These are phyloP conservation scores for Drosophila lutescens DNA, from an alignment of 2,888 invertebrate genomes.

Conservation along the genomic window DNA sequence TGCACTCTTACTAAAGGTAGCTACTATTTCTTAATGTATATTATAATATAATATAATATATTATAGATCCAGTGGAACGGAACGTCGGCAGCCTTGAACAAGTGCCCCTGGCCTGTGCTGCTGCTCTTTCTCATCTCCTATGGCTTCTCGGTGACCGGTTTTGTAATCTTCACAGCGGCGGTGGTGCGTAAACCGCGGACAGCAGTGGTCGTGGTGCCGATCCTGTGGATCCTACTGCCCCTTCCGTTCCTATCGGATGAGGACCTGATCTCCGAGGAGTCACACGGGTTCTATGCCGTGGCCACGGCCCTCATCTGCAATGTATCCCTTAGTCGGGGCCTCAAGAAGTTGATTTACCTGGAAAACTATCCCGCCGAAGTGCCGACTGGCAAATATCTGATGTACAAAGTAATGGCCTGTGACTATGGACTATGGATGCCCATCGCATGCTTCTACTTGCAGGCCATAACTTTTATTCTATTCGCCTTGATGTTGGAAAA, in stretches of 20 bases:
- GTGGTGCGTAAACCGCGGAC: conserved; percentile 33
- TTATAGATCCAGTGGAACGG: conserved; percentile 41
- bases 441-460: conserved; percentile 41
- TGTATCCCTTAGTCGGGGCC: conserved; percentile 52
- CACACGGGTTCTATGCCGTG: not conserved
- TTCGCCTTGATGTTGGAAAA: conserved; percentile 20
- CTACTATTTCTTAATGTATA: no score
- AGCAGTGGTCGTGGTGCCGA: conserved; percentile 45
- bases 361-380: conserved; percentile 6
- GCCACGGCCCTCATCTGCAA: conserved; percentile 48
- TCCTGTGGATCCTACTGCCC: conserved; percentile 50
- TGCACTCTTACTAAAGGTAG: conserved; percentile 49
- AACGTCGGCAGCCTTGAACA: conserved; percentile 8
- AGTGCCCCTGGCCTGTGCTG: conserved; percentile 45
- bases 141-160: conserved; percentile 37
- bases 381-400: conserved; percentile 20
- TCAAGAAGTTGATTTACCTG: conserved; percentile 33
- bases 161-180: conserved; percentile 40
- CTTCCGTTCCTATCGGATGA: conserved; percentile 47
- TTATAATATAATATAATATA: no score
- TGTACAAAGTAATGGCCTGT: not conserved
- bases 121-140: conserved; percentile 48
- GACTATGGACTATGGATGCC: conserved; percentile 25
- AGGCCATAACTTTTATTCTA: conserved; percentile 33
- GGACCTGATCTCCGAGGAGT: not conserved